Evolutionary conservation across 1,140 invertebrate genomes (phyloP).

Genomic region (Drosophila ironensis): DNA sequence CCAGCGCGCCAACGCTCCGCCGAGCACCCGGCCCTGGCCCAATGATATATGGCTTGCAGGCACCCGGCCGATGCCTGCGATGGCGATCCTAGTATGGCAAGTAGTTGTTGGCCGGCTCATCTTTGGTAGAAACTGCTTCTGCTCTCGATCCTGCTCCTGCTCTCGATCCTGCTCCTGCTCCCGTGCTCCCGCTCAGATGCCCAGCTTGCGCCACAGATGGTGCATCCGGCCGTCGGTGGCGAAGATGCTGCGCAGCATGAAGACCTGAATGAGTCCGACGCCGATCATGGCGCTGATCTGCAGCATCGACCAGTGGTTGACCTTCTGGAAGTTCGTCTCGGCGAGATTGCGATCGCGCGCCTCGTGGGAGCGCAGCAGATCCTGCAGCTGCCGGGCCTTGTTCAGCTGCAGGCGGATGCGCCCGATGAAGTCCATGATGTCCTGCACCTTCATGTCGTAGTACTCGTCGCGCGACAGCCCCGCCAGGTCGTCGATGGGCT

Average conservation of each 20-base stretch:
- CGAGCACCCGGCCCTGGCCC: too few relatives aligned
- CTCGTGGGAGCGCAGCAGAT: slow-evolving; percentile 88
- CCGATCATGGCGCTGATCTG: slow-evolving; percentile 88
- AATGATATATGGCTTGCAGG: too few relatives aligned
- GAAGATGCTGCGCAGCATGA: slow-evolving; percentile 87
- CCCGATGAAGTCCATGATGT: slow-evolving; percentile 86
- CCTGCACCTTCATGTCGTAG: slow-evolving; percentile 86
- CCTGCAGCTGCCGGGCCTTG: slow-evolving; percentile 87
- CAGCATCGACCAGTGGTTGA: slow-evolving; percentile 88
- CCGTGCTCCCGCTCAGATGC: slow-evolving; percentile 59
- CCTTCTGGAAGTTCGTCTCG: slow-evolving; percentile 88
- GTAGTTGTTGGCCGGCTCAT: too few relatives aligned
- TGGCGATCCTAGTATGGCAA: too few relatives aligned
- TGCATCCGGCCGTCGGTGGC: slow-evolving; percentile 85
- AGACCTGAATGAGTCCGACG: slow-evolving; percentile 87
- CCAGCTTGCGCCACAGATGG: slow-evolving; percentile 83
- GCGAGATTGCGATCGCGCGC: slow-evolving; percentile 90
- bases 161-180: background rate
- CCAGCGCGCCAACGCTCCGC: too few relatives aligned
- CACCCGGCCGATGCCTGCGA: too few relatives aligned
- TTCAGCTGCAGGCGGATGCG: slow-evolving; percentile 85
- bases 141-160: background rate
- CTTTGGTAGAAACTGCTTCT: slow-evolving; percentile 60
- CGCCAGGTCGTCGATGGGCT: slow-evolving; percentile 80
- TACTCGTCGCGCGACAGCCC: slow-evolving; percentile 83